Evolutionary conservation across 1,140 invertebrate genomes (phyloP).

Genomic region (Drosophila saltans): DNA sequence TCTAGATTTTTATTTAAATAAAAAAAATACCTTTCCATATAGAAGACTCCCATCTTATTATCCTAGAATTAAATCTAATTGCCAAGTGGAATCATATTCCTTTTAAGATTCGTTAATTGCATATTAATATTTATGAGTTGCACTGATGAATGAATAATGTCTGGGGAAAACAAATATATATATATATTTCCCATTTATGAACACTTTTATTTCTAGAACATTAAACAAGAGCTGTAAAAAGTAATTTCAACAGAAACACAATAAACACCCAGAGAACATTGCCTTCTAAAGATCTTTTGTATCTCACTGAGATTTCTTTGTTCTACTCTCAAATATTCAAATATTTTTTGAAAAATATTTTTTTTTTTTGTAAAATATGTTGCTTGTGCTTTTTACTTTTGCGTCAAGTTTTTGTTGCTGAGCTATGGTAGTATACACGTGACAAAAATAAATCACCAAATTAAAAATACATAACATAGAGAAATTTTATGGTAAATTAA

Average conservation of each 20-base stretch:
- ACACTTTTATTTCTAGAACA: neutral
- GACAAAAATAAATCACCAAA: constrained; percentile 78
- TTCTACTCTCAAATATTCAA: neutral
- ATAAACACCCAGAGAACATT: neutral
- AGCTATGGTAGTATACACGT: constrained; percentile 36
- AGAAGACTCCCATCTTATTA: no score
- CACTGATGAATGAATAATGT: no score
- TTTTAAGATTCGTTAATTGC: no score
- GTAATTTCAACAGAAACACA: neutral
- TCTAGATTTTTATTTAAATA: no score
- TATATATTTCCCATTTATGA: no score
- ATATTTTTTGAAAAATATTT: neutral
- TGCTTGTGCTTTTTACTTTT: constrained; percentile 17
- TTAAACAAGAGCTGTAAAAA: neutral
- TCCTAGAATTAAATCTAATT: no score
- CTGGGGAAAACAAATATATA: no score
- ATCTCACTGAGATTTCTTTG: neutral
- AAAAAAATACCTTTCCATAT: no score
- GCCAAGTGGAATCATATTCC: no score
- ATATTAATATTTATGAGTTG: no score
- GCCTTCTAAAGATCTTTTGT: neutral
- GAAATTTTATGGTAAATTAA: constrained; percentile 74
- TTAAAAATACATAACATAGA: constrained; percentile 68
- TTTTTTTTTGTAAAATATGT: neutral
- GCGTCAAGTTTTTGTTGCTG: constrained; percentile 43